A percentile compares a stretch with the other conserved stretches of the same genome.
Evolutionary conservation across 2,888 invertebrate genomes (phyloP).

Genomic region (Hecatera dysodea): DNA sequence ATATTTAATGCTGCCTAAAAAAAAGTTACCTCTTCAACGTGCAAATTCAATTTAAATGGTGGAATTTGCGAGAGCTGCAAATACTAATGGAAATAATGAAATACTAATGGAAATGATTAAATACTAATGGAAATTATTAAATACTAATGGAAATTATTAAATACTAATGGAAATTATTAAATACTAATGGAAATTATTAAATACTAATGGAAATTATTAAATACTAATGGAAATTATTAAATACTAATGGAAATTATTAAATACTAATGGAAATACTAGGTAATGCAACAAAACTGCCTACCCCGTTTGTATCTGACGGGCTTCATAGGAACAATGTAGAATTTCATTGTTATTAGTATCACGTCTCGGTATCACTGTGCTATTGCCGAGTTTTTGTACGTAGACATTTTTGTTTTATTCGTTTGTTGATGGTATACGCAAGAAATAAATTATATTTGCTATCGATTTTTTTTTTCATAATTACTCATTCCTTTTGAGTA

Average conservation of each 20-base stretch:
- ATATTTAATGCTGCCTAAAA: constrained; percentile 4
- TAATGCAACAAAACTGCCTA: neutral
- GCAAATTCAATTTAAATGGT: constrained; percentile 24
- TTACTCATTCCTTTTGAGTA: neutral
- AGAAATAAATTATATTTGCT: too few species aligned
- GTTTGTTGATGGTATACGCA: neutral
- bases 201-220: constrained; percentile 31
- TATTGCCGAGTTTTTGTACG: neutral
- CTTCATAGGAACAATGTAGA: constrained; percentile 9
- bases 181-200: constrained; percentile 31
- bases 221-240: constrained; percentile 31
- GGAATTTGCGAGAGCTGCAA: constrained; percentile 4
- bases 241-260: constrained; percentile 31
- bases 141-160: constrained; percentile 31
- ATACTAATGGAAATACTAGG: constrained; percentile 28
- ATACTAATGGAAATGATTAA: constrained; percentile 31
- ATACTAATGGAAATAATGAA: constrained; percentile 31
- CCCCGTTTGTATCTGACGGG: constrained; percentile 15
- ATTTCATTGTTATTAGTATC: constrained; percentile 9
- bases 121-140: constrained; percentile 31
- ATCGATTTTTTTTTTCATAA: too few species aligned
- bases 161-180: constrained; percentile 31
- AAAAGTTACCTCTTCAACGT: constrained; percentile 8
- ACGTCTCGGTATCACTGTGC: neutral
- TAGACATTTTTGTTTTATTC: neutral